A percentile compares a stretch with the other conserved stretches of the same genome.
phyloP scores from a whole-genome alignment of 2,113 vertebrate species.

The Paratilapia polleni region DNA sequence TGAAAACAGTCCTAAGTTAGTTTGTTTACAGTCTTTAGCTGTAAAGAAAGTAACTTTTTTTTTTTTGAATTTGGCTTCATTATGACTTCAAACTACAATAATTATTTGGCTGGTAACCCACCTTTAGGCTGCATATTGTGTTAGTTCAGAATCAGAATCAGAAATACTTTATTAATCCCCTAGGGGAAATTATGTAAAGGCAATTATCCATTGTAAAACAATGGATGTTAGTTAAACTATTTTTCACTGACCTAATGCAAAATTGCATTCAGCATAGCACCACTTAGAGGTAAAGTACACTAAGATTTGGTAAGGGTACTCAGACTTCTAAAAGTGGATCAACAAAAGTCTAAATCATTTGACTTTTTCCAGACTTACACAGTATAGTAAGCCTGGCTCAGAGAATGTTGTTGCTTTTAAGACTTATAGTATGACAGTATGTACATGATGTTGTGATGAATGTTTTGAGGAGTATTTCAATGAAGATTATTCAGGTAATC shows the following conservation, averaged over 20 bases:
- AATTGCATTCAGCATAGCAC: too few relatives aligned
- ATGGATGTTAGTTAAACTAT: too few relatives aligned
- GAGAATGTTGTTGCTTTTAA: not conserved
- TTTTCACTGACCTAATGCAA: too few relatives aligned
- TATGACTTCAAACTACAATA: not conserved
- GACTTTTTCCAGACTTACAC: not conserved
- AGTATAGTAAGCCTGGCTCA: not conserved
- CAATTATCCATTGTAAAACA: too few relatives aligned
- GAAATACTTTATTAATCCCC: too few relatives aligned
- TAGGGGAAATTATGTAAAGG: too few relatives aligned
- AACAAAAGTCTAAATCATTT: not conserved
- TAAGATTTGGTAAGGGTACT: too few relatives aligned
- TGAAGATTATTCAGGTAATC: not conserved
- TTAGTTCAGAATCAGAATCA: too few relatives aligned
- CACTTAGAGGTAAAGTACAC: too few relatives aligned
- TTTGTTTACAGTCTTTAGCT: not conserved
- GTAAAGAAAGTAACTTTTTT: not conserved
- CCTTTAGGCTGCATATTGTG: too few relatives aligned
- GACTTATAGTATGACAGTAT: not conserved
- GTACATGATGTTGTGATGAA: slow-evolving; percentile 21
- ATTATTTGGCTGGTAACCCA: too few relatives aligned
- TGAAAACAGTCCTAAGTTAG: not conserved
- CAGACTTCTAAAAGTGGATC: not conserved
- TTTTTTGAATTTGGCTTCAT: not conserved
- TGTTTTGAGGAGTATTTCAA: not conserved